A percentile compares a stretch with the other conserved stretches of the same genome.
These are phyloP conservation scores for Girardinus metallicus DNA, from an alignment of 2,797 vertebrate species.

Conservation along the genomic window DNA sequence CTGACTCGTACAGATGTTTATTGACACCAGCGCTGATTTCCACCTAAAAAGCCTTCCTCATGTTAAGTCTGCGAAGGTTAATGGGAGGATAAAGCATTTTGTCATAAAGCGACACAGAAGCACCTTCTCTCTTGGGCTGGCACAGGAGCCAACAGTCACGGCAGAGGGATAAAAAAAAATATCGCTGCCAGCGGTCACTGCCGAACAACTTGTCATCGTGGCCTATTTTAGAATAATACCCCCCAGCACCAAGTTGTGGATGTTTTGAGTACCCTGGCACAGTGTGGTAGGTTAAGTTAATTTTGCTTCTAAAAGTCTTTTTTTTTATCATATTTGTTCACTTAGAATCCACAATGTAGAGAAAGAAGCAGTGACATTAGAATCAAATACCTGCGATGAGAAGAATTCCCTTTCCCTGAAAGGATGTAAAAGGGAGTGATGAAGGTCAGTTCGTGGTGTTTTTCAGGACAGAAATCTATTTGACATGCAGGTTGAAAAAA, in stretches of 20 bases:
- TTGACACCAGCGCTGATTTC: slow-evolving; percentile 66
- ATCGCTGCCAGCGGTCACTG: slow-evolving; percentile 61
- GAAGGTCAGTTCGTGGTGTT: slow-evolving; percentile 49
- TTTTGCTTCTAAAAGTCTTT: slow-evolving; percentile 11
- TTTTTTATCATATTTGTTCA: slow-evolving; percentile 4
- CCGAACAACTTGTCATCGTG: slow-evolving; percentile 70
- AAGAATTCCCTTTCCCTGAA: slow-evolving; percentile 19
- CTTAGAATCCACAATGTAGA: neutral
- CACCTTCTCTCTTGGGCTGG: slow-evolving; percentile 46
- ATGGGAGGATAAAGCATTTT: slow-evolving; percentile 78
- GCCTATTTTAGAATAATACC: slow-evolving; percentile 65
- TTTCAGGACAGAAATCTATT: slow-evolving; percentile 50
- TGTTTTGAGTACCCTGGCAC: slow-evolving; percentile 45
- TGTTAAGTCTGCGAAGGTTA: slow-evolving; percentile 73
- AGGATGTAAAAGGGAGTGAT: slow-evolving; percentile 39
- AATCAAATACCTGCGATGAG: slow-evolving; percentile 8
- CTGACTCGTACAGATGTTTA: slow-evolving; percentile 53
- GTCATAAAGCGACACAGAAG: slow-evolving; percentile 68
- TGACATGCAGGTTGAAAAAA: slow-evolving; percentile 53
- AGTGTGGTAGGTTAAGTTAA: slow-evolving; percentile 24
- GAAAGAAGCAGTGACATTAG: neutral
- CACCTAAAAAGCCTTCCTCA: slow-evolving; percentile 65
- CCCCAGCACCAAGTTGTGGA: slow-evolving; percentile 34
- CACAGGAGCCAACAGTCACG: slow-evolving; percentile 57
- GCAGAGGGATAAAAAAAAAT: slow-evolving; percentile 55